phyloP scores from a whole-genome alignment of 2,797 vertebrate genomes.

The Oreortyx pictus region DNA sequence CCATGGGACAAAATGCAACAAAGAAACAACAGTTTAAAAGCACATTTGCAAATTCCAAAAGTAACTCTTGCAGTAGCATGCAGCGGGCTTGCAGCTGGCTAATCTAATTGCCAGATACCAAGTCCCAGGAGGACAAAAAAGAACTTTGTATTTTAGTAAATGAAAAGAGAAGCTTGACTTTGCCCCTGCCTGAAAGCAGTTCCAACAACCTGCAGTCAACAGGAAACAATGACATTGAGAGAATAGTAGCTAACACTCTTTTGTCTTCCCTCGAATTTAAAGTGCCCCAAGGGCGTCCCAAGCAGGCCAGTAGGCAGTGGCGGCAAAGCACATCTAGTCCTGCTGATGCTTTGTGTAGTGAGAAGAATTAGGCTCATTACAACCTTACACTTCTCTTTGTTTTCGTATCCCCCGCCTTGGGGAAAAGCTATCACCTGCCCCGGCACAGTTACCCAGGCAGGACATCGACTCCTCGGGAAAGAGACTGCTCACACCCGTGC shows the following conservation, averaged over 20 bases:
- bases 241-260: fast-evolving
- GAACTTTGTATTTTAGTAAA: fast-evolving
- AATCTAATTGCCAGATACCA: not conserved
- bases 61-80: not conserved
- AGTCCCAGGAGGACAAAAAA: not conserved
- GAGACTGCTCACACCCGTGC: not conserved
- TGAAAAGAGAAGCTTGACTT: not conserved
- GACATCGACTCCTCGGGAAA: not conserved
- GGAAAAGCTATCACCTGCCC: not conserved
- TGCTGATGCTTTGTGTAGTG: not conserved
- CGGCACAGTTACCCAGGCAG: not conserved
- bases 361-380: not conserved
- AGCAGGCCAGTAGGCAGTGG: not conserved
- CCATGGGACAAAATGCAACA: not conserved
- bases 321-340: not conserved
- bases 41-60: not conserved
- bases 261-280: not conserved
- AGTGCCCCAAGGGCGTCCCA: not conserved
- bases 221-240: fast-evolving
- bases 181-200: not conserved
- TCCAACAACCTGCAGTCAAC: not conserved
- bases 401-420: not conserved
- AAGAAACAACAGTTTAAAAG: not conserved
- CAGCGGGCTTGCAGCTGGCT: not conserved
- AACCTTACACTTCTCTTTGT: not conserved